These are phyloP conservation scores for Speoplatyrhinus poulsoni DNA, from an alignment of 2,113 vertebrate genomes.

Conservation along the genomic window DNA sequence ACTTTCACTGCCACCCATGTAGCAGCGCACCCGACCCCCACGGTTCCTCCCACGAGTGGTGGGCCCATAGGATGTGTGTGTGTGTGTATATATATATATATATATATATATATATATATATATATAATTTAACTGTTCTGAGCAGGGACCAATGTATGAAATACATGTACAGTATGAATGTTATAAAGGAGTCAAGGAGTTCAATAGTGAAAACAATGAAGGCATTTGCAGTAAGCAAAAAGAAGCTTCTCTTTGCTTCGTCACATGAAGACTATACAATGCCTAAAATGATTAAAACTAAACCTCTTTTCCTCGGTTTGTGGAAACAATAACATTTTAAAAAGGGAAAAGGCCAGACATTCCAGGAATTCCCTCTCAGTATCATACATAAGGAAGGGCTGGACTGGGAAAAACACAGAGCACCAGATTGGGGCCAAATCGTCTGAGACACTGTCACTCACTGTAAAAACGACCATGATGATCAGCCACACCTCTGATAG, in stretches of 20 bases:
- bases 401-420: slow-evolving; percentile 89
- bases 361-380: slow-evolving; percentile 89
- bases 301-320: slow-evolving; percentile 54
- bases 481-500: slow-evolving; percentile 6
- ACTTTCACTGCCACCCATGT: too few relatives aligned
- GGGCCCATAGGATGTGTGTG: too few relatives aligned
- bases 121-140: too few relatives aligned
- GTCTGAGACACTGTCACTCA: slow-evolving; percentile 86
- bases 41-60: too few relatives aligned
- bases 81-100: too few relatives aligned
- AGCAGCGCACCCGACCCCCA: too few relatives aligned
- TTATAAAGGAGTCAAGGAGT: too few relatives aligned
- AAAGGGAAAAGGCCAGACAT: slow-evolving; percentile 86
- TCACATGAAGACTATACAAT: slow-evolving; percentile 31
- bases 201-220: too few relatives aligned
- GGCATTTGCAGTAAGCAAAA: too few relatives aligned
- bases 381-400: slow-evolving; percentile 84
- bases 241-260: slow-evolving; percentile 2
- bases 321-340: slow-evolving; percentile 78
- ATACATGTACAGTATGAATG: too few relatives aligned
- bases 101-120: too few relatives aligned
- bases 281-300: slow-evolving; percentile 53
- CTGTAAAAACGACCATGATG: slow-evolving; percentile 71
- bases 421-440: slow-evolving; percentile 83
- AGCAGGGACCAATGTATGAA: too few relatives aligned